phyloP scores from a whole-genome alignment of 2,113 vertebrate species.

The Raja brachyura region DNA sequence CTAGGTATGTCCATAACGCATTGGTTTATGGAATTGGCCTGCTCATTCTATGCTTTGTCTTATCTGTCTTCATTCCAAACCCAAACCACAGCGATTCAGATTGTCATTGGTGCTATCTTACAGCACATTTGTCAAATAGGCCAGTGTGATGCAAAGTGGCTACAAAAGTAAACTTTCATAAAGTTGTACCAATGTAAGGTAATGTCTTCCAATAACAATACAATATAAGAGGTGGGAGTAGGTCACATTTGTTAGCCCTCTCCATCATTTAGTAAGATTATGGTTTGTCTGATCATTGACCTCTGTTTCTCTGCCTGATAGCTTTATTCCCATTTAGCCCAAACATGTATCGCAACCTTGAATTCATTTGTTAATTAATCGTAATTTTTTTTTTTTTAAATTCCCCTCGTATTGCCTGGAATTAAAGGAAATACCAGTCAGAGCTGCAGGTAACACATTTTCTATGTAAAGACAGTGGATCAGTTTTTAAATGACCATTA shows the following conservation, averaged over 20 bases:
- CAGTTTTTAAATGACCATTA: neutral
- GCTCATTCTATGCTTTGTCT: conserved; percentile 47
- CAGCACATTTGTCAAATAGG: neutral
- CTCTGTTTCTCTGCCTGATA: too few species aligned
- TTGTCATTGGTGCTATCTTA: neutral
- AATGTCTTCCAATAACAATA: neutral
- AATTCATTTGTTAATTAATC: neutral
- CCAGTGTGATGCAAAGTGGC: neutral
- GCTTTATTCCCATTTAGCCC: too few species aligned
- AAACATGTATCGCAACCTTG: too few species aligned
- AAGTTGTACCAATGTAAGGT: neutral
- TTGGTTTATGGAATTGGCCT: neutral
- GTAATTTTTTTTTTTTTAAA: too few species aligned
- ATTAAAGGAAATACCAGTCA: neutral
- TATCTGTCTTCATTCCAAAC: conserved; percentile 37
- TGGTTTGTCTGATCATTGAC: too few species aligned
- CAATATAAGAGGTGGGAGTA: too few species aligned
- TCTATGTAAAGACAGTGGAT: neutral
- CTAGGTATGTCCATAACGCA: neutral
- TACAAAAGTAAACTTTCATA: neutral
- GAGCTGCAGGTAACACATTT: neutral
- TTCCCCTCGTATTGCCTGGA: neutral
- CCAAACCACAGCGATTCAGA: neutral
- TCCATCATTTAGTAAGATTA: too few species aligned
- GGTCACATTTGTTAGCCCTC: too few species aligned